A percentile compares a stretch with the other conserved stretches of the same genome.
These are phyloP conservation scores for Maconellicoccus hirsutus DNA, from an alignment of 1,140 invertebrate genomes.

Conservation along the genomic window DNA sequence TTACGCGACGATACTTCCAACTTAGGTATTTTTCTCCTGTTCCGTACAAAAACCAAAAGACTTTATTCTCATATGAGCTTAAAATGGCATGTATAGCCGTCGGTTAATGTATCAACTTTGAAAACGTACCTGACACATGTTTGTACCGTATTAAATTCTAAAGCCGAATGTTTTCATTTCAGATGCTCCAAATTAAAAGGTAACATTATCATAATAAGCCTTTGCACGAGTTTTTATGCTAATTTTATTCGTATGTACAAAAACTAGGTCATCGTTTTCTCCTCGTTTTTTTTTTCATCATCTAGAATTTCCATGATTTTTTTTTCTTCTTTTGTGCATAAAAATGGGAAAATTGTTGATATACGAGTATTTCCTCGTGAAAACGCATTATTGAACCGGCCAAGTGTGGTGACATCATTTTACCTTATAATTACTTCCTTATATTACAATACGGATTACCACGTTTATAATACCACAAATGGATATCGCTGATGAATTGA, in stretches of 20 bases:
- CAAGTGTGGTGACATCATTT: not conserved
- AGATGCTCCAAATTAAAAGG: not conserved
- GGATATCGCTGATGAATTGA: not conserved
- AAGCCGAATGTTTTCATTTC: not conserved
- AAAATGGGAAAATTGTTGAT: not conserved
- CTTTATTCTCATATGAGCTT: too few relatives aligned
- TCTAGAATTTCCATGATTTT: not conserved
- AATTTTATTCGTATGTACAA: not conserved
- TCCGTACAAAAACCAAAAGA: too few relatives aligned
- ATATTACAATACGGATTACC: not conserved
- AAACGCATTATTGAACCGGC: not conserved
- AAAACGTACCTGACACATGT: not conserved
- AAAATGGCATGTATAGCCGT: too few relatives aligned
- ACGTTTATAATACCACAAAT: not conserved
- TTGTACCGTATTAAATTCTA: not conserved
- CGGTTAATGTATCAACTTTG: not conserved
- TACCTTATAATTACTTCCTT: not conserved
- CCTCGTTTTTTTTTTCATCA: not conserved
- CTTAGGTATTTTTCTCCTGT: too few relatives aligned
- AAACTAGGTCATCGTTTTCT: not conserved
- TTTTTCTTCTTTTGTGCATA: not conserved
- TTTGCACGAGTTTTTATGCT: not conserved
- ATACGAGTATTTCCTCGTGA: not conserved
- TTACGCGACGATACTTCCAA: too few relatives aligned
- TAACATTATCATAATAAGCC: conserved; percentile 9